A percentile compares a stretch with the other conserved stretches of the same genome.
phyloP scores from a whole-genome alignment of 1,140 invertebrate species.

The Bicyclus anynana region DNA sequence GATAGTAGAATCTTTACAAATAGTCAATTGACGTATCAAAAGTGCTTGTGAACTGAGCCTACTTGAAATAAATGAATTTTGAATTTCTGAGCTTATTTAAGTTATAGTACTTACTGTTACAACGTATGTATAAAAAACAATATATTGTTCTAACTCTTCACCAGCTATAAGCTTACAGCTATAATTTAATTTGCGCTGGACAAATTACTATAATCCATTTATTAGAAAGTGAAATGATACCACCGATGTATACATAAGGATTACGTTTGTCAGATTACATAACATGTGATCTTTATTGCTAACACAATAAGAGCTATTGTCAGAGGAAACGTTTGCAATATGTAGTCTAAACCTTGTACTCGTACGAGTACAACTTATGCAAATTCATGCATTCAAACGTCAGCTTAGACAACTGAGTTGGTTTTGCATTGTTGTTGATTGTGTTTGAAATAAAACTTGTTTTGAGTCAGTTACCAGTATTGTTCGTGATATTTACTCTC shows the following conservation, averaged over 20 bases:
- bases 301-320: slow-evolving; percentile 6
- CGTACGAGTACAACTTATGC: slow-evolving; percentile 29
- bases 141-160: too few species aligned
- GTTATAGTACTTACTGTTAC: too few species aligned
- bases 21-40: too few species aligned
- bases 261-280: slow-evolving; percentile 3
- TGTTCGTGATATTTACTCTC: slow-evolving; percentile 16
- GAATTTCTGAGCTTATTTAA: too few species aligned
- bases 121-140: too few species aligned
- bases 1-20: too few species aligned
- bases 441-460: slow-evolving; percentile 15
- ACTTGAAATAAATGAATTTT: too few species aligned
- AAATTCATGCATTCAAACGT: slow-evolving; percentile 27
- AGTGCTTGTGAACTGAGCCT: too few species aligned
- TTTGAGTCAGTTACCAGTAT: slow-evolving; percentile 15
- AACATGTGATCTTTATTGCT: neutral
- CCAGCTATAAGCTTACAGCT: neutral
- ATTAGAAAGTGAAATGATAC: slow-evolving; percentile 20
- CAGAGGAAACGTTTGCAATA: too few species aligned
- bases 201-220: slow-evolving; percentile 12
- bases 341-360: slow-evolving; percentile 10
- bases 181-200: slow-evolving; percentile 6
- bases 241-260: neutral
- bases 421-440: slow-evolving; percentile 21
- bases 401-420: slow-evolving; percentile 7